Conservation (phyloP, 2,797 vertebrate genomes). For the Arctocebus calabarensis region DNA sequence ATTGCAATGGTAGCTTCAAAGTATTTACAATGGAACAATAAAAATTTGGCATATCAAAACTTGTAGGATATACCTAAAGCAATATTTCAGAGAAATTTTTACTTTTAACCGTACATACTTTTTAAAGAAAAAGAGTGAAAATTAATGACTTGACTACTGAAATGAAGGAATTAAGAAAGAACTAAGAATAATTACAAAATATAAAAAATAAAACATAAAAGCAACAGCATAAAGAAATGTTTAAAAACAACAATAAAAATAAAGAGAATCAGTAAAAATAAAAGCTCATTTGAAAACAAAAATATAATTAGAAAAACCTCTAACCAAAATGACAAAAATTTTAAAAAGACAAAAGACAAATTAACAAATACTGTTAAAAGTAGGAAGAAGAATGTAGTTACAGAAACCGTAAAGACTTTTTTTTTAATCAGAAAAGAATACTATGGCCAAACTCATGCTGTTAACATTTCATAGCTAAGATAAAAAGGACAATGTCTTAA, state of each 20-base stretch:
- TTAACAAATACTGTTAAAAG: constrained; percentile 1
- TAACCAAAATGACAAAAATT: not conserved
- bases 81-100: constrained; percentile 9
- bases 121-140: constrained; percentile 5
- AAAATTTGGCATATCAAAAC: not conserved
- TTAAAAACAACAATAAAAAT: constrained; percentile 4
- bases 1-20: not conserved
- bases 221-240: not conserved
- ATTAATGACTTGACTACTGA: not conserved
- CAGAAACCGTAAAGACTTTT: not conserved
- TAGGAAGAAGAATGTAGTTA: not conserved
- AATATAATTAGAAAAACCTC: not conserved
- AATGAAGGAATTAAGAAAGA: constrained; percentile 1
- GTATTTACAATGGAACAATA: not conserved
- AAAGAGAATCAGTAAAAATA: not conserved
- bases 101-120: not conserved
- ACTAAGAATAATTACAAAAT: not conserved
- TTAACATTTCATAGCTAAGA: constrained; percentile 22
- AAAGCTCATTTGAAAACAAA: not conserved
- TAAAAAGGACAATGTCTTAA: constrained; percentile 3
- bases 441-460: not conserved
- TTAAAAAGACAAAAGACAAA: not conserved
- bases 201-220: constrained; percentile 4
- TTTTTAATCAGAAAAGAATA: constrained; percentile 3
- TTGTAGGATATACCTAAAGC: not conserved